Base-by-base conservation (phyloP, 2,797 vertebrate genomes). In the Kryptopterus vitreolus region DNA sequence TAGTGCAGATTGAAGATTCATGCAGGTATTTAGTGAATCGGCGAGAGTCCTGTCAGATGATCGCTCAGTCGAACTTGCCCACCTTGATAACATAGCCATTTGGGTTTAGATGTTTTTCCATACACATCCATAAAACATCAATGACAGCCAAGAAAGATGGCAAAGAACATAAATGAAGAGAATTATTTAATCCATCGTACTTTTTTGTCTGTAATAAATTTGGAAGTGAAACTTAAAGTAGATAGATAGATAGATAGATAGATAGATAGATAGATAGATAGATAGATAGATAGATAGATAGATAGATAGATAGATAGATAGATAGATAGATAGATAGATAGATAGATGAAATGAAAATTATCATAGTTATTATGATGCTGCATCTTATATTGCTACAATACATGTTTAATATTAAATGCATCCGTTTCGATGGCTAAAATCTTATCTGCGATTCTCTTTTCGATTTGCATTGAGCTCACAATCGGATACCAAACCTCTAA, bases 401-500 rank as follows among this genome's bases (percentile, higher is more conserved):
- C 13, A 31, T 62, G n/a, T 62, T 16, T 8, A 33, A 18, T 63
- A 43, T 43, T 43, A 43, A 6, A 43, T 43, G 4, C 10, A 43
- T 24, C 13, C 4, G 4, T 20, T 66, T 38, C 16, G 22, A 35
- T 20, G 20, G 3, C 33, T 38, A 4, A 50, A 29, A 18, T 15
- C 13, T 8, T 29, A 48, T 50, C 24, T 20, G 24, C 43, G 4
- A 18, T 52, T 10, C 18, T 2, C 26, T 2, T 24, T 38, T 35
- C 20, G 16, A 35, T 63, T 31, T 52, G 33, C 69, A 55, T 0
- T 33, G 13, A 55, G n/a, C 68, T 52, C 12, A 15, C 33, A 53
- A 65, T 50, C 22, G 38, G 63, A 63, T 52, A 74, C 79, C 61
- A 50, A 76, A 48, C 16, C 29, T 70, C 24, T 79, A 79, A 79